Evolutionary conservation across 2,797 vertebrate genomes (phyloP), one percentile per base, ranked within the genome.

Genomic region (Phataginus tetradactyla): DNA sequence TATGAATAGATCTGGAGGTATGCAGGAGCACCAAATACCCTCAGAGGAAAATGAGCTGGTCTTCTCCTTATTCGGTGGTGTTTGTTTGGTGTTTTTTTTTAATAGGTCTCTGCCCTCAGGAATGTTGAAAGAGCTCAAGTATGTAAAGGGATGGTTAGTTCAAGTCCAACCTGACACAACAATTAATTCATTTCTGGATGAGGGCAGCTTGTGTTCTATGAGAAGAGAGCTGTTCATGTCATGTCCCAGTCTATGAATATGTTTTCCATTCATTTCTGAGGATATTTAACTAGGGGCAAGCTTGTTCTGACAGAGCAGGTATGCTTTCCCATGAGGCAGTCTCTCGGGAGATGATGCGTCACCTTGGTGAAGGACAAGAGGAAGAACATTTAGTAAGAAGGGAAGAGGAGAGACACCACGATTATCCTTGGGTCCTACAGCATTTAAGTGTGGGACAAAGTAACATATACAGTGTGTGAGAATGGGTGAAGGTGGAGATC

Each of bases 81-180:
- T 37, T 91, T 53, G 59, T 78, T 57, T 91, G 74, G 29, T 53
- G 71, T 51, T 42, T 42, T 59, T 81, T 85, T 55, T 64, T 11
- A 72, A 86, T 63, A 84, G 32, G 3, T 80, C 83, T 96, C 81
- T 94, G 69, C 69, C 63, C 63, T 59, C 9, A 17, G 71, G 80
- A 75, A 27, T 90, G 77, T 5, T 34, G 83, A 55, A n/a, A 84
- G 89, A 75, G 49, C 20, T 79, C 45, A 9, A 55, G 55, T 49
- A 29, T 55, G 21, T 37, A 90, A 66, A 94, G 77, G 37, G 59
- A 45, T 15, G 64, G 18, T 61, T 59, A 61, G 45, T 32, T 63
- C 51, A 34, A 92, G 57, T 32, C 66, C 91, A 68, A 78, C 51
- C 13, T 63, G 63, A 88, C 29, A 34, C 5, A 84, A 32, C 10